These are phyloP conservation scores for Chrysochloris asiatica DNA, from an alignment of 2,113 vertebrate species.

Conservation along the genomic window DNA sequence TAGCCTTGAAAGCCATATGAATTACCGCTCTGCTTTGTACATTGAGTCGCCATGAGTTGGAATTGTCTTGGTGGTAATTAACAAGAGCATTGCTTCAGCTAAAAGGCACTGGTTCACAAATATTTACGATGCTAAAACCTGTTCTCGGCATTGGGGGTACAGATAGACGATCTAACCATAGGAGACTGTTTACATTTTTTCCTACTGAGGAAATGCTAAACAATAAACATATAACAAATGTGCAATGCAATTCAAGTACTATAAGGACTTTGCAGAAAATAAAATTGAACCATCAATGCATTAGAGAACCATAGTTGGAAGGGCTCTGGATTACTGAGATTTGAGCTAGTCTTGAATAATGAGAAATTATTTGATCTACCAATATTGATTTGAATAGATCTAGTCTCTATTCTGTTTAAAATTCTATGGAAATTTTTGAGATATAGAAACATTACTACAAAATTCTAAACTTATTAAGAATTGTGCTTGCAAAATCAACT, in stretches of 20 bases:
- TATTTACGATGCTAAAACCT: neutral
- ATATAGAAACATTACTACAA: neutral
- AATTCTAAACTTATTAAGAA: neutral
- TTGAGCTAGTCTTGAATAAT: neutral
- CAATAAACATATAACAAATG: neutral
- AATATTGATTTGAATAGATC: neutral
- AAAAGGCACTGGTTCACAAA: neutral
- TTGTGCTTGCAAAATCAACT: neutral
- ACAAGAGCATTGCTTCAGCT: neutral
- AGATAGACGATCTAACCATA: neutral
- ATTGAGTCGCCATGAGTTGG: neutral
- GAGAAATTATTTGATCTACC: neutral
- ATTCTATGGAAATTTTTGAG: slow-evolving; percentile 18
- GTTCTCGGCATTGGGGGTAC: neutral
- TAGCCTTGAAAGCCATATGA: neutral
- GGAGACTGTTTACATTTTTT: too few species aligned
- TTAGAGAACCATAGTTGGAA: neutral
- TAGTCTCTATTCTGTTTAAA: neutral
- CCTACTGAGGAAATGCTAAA: too few species aligned
- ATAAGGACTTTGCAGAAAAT: neutral
- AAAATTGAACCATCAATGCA: neutral
- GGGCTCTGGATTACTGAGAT: neutral
- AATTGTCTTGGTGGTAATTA: neutral
- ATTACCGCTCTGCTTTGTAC: neutral
- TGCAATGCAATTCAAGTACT: neutral